Percentiles rank a stretch among this genome's conserved stretches.
Evolutionary conservation across 1,140 invertebrate species (phyloP).

Genomic region (Choristoneura fumiferana): DNA sequence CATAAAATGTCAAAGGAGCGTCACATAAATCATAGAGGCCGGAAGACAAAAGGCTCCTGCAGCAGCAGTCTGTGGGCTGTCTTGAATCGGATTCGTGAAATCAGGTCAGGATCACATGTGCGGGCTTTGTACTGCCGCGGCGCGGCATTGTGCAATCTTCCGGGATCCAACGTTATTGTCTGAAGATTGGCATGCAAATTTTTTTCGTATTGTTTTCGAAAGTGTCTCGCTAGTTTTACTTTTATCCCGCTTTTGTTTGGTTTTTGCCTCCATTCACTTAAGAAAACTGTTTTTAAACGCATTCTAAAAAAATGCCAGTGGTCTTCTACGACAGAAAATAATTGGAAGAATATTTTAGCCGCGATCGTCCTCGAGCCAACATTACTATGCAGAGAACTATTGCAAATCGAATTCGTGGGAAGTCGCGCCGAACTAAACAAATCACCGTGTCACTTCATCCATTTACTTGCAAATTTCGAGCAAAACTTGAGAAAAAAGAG

Average conservation of each 20-base stretch:
- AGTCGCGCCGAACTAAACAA: slow-evolving; percentile 62
- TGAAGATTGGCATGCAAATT: slow-evolving; percentile 47
- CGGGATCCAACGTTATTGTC: slow-evolving; percentile 52
- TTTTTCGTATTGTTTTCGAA: slow-evolving; percentile 39
- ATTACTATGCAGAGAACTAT: slow-evolving; percentile 29
- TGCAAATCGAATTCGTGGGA: slow-evolving; percentile 55
- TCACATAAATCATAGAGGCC: slow-evolving; percentile 74
- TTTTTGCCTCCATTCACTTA: slow-evolving; percentile 2
- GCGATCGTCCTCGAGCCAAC: background rate
- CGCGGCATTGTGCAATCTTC: slow-evolving; percentile 69
- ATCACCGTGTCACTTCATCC: slow-evolving; percentile 68
- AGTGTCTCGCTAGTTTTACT: slow-evolving; percentile 13
- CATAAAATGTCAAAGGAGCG: slow-evolving; percentile 73
- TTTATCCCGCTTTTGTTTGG: background rate
- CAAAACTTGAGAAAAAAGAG: slow-evolving; percentile 71
- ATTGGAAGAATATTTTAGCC: background rate
- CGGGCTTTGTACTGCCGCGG: slow-evolving; percentile 49
- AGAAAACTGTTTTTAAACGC: background rate
- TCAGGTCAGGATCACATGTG: slow-evolving; percentile 77
- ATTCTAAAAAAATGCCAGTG: too few relatives aligned
- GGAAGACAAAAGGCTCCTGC: slow-evolving; percentile 60
- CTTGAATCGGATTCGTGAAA: slow-evolving; percentile 55
- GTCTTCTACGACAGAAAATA: background rate
- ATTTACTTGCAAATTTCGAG: slow-evolving; percentile 77
- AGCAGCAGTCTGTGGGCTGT: slow-evolving; percentile 49